Evolutionary conservation across 2,888 invertebrate genomes (phyloP), one percentile per base, ranked within the genome.

Genomic region (Ligdia adustata): DNA sequence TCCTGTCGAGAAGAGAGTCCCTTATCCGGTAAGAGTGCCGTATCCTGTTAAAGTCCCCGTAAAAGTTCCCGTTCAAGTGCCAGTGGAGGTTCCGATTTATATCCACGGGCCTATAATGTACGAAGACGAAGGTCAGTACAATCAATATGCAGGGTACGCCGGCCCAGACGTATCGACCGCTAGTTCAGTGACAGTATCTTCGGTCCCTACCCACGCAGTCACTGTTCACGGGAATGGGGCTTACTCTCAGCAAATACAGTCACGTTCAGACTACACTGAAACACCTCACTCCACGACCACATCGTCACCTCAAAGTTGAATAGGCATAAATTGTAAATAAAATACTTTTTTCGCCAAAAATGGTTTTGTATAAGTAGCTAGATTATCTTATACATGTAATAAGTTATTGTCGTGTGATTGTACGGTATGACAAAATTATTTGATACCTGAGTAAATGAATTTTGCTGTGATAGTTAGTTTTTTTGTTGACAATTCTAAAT

Each of bases 1-100:
- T 14, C 64, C 67, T 12, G 84, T 90, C 0, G 88, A 89, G 60
- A 82, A 82, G 52, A 81, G 76, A 54, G 75, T 90, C 1, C 89
- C 90, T 0, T 60, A 66, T 34, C 78, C 75, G 39, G 66, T 75
- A 3, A 71, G 68, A 26, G 69, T 66, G 55, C 87, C 91, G 1
- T 88, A 89, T 47, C 83, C 91, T n/a, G 78, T 85, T 1, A 80
- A 67, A 64, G 79, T 86, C 11, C 85, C 83, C n/a, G 75, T 83
- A 18, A 74, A 65, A 56, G 81, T 83, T 7, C 81, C 80, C 3
- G 74, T 80, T 4, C 69, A 71, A 42, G 80, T 85, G 18, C 84
- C 85, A 13, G 71, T 81, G 7, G 69, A 79, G 53, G 74, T 82
- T 24, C 83, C 83, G 7, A 67, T 84, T 33, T 84, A 79, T 52